phyloP scores from a whole-genome alignment of 92 coral and sea anemone species.

The Paramuricea clavata region DNA sequence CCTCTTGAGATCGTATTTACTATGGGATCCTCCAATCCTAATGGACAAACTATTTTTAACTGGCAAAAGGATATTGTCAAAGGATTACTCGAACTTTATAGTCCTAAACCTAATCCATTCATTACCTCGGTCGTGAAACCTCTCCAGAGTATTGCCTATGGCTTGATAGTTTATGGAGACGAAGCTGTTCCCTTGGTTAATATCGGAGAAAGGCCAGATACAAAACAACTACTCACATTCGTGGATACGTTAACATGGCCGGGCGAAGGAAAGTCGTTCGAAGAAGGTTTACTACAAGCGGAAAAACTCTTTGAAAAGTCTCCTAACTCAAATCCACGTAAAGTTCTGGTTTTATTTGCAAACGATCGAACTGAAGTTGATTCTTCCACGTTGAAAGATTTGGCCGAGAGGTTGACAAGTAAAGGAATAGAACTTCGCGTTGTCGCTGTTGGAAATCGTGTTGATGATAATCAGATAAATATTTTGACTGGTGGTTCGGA shows the following conservation, averaged over 20 bases:
- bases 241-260: conserved; percentile 26
- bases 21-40: conserved; percentile 33
- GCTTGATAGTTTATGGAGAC: conserved; percentile 15
- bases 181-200: conserved; percentile 6
- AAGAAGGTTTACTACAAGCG: conserved; percentile 20
- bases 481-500: not conserved
- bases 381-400: not conserved
- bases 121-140: not conserved
- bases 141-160: conserved; percentile 27
- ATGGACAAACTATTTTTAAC: conserved; percentile 27
- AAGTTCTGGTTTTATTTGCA: conserved; percentile 25
- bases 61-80: conserved; percentile 42
- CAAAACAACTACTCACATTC: not conserved
- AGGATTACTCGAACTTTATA: conserved; percentile 3
- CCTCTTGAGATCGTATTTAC: conserved; percentile 43
- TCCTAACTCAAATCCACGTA: conserved; percentile 21
- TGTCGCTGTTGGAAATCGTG: conserved; percentile 17
- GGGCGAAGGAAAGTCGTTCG: conserved; percentile 25
- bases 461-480: conserved; percentile 21
- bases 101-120: too few relatives aligned
- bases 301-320: conserved; percentile 13
- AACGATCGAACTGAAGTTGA: conserved; percentile 21
- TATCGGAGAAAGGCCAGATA: conserved; percentile 20
- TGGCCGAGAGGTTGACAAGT: not conserved
- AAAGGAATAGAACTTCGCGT: conserved; percentile 36